A percentile compares a stretch with the other conserved stretches of the same genome.
Conservation (phyloP, 2,113 vertebrate species). For the Lasiurus cinereus region DNA sequence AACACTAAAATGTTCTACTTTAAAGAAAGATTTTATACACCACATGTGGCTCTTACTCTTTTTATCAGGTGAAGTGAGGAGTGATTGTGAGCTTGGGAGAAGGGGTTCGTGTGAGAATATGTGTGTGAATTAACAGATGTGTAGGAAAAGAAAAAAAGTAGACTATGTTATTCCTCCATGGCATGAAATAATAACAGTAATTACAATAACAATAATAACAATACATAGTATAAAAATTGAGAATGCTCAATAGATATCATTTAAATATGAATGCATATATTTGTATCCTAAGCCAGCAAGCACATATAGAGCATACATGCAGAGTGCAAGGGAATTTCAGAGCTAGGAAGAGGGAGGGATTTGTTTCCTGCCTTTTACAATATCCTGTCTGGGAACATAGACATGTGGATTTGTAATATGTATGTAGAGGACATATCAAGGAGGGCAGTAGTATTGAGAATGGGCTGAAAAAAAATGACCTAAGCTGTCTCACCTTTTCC, state of each 20-base stretch:
- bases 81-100: not conserved
- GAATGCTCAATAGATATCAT: not conserved
- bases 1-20: not conserved
- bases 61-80: not conserved
- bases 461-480: not conserved
- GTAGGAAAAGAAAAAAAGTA: not conserved
- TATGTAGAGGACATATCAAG: not conserved
- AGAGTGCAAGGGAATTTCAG: not conserved
- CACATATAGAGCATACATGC: fast-evolving
- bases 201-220: not conserved
- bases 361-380: not conserved
- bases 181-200: not conserved
- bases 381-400: fast-evolving
- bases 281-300: not conserved
- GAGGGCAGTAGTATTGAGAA: not conserved
- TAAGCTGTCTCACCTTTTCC: not conserved
- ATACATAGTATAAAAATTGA: not conserved
- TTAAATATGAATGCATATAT: not conserved
- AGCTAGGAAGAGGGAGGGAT: not conserved
- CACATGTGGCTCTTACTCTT: not conserved
- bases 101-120: fast-evolving
- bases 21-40: not conserved
- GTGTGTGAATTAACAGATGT: not conserved
- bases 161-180: not conserved
- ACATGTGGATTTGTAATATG: not conserved